Percentiles rank a stretch among this genome's conserved stretches.
phyloP scores from a whole-genome alignment of 2,113 vertebrate genomes.

The Scytalopus superciliaris region DNA sequence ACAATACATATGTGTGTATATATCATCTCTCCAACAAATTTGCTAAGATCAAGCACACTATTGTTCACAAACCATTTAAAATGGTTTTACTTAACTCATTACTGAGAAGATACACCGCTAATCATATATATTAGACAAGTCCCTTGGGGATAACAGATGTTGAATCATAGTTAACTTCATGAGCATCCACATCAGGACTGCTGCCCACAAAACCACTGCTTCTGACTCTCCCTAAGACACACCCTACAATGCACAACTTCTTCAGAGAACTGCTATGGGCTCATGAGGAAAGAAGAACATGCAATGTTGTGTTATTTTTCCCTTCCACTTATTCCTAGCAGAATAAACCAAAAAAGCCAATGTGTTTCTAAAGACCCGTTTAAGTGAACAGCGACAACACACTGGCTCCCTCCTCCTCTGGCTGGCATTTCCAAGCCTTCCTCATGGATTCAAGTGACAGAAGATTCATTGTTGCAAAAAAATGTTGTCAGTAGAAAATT shows the following conservation, averaged over 20 bases:
- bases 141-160: neutral
- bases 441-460: slow-evolving; percentile 42
- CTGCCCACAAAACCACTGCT: neutral
- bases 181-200: neutral
- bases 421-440: slow-evolving; percentile 48
- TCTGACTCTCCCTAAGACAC: neutral
- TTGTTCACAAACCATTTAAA: neutral
- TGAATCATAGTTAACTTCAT: fast-evolving
- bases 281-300: neutral
- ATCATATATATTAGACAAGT: neutral
- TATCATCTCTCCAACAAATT: neutral
- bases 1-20: too few species aligned
- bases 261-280: neutral
- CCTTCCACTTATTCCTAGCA: neutral
- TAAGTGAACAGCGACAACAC: neutral
- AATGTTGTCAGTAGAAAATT: slow-evolving; percentile 67
- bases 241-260: neutral
- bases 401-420: neutral
- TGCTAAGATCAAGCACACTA: neutral
- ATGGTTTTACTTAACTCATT: neutral
- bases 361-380: neutral
- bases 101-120: neutral
- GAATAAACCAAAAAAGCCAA: neutral
- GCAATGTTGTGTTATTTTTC: neutral
- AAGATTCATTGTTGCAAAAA: slow-evolving; percentile 63